phyloP scores from a whole-genome alignment of 2,113 vertebrate genomes.

The Myrmophylax atrothorax region DNA sequence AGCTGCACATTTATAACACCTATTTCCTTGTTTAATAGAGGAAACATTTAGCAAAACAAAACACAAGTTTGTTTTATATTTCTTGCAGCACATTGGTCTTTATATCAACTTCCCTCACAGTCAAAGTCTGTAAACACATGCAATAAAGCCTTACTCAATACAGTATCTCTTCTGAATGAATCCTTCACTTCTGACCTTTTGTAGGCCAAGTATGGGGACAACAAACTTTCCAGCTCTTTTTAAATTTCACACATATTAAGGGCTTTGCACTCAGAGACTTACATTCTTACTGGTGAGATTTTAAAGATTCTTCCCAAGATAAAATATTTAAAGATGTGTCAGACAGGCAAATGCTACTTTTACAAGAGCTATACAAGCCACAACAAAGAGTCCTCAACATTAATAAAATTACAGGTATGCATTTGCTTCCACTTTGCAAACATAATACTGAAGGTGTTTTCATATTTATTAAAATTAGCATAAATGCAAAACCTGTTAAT shows the following conservation, averaged over 20 bases:
- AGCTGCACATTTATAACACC: not conserved
- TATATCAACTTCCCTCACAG: not conserved
- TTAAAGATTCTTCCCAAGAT: not conserved
- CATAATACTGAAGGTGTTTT: not conserved
- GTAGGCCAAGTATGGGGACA: not conserved
- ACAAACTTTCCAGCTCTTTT: not conserved
- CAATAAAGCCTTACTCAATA: not conserved
- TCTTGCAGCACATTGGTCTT: not conserved
- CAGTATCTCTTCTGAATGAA: not conserved
- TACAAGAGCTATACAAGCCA: not conserved
- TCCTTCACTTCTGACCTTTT: not conserved
- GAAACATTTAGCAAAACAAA: not conserved
- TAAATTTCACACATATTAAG: not conserved
- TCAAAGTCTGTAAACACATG: not conserved
- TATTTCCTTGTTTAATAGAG: not conserved
- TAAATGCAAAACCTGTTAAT: slow-evolving; percentile 45
- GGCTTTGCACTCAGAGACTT: not conserved
- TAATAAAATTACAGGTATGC: not conserved
- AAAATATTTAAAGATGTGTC: not conserved
- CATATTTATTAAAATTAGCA: slow-evolving; percentile 9
- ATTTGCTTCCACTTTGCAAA: slow-evolving; percentile 39
- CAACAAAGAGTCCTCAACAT: not conserved
- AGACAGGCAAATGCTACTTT: not conserved
- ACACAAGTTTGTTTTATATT: not conserved
- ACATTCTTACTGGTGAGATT: not conserved